Base-by-base conservation (phyloP, 2,888 invertebrate species). In the Abscondita cerata region DNA sequence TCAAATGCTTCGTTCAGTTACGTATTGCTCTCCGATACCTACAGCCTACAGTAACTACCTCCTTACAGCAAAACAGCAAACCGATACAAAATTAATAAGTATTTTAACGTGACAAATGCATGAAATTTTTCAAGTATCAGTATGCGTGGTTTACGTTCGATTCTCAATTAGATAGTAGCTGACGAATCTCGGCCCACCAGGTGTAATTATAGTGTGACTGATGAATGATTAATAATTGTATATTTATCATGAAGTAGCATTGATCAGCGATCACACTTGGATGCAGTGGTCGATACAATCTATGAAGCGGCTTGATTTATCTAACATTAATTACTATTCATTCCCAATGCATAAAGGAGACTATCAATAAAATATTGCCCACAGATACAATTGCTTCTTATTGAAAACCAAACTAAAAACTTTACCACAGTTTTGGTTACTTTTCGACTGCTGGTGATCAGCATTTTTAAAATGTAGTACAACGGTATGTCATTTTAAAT, bases 151-250 rank as follows among this genome's bases (percentile, higher is more conserved):
- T 64, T 62, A 54, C 44, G 52, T 59, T 67, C 67, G 55, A 59
- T 62, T 67, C 64, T 65, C 64, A 67, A 67, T 67, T 66, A 61
- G 58, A 57, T 25, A 67, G 68, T 61, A 15, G 58, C 59, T 52
- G 70, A 40, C 59, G 62, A 68, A 66, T 66, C 61, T 62, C n/a
- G n/a, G n/a, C n/a, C n/a, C n/a, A n/a, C n/a, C 69, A 66, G 59
- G 41, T 72, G 73, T 78, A 78, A 78, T 78, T 78, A 78, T 71
- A 76, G 74, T 72, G 74, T 76, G 76, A 77, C 76, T 73, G 77
- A 78, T 74, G 75, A 75, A 75, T 77, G 78, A 78, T 78, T 77
- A 78, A 78, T 78, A 78, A 76, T 74, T 75, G 73, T 74, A 73
- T 74, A 78, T 78, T 78, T 76, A 78, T 78, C 77, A 77, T 73